Base-by-base conservation (phyloP, 2,797 vertebrate genomes). In the Brachyalestes nurse region DNA sequence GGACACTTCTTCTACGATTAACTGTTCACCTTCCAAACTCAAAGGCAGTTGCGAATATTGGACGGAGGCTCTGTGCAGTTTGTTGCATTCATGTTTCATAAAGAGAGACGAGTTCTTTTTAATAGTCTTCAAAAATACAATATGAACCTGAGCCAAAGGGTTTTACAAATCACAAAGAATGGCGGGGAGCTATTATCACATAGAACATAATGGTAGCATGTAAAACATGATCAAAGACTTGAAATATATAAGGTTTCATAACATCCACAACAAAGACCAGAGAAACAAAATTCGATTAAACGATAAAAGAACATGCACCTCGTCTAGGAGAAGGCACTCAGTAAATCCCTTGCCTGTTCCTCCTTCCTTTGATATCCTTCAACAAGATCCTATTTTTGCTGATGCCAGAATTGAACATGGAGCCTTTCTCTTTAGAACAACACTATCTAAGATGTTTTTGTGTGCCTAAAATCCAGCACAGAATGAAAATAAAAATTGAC, bases 361-460 rank as follows among this genome's bases (percentile, higher is more conserved):
- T 12, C 7, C 40, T 67, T 21, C 65, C 65, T 67, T 67, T 67
- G 65, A 67, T 67, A 67, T 67, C 65, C 38, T 45, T 49, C 12
- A 78, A 40, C 19, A 62, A 66, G 49, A 53, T 58, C 58, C 17
- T 23, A 23, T 65, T 38, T 51, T 6, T 67, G 34, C 49, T 58
- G 71, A 74, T 67, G n/a, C 12, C 23, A 60, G 19, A 17, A 21
- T 58, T 74, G 28, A 16, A 67, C 21, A 19, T 65, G 23, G 34
- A 72, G 17, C 13, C 28, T 34, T 80, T 67, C 34, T 51, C 25
- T 75, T 75, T 38, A 55, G 53, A 80, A 57, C 17, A 21, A 10
- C 16, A 53, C 14, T n/a, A 51, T 34, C 45, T 53, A 38, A 40
- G 25, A 34, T 17, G 25, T 57, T 16, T 55, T n/a, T 34, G 14